These are phyloP conservation scores for Acanthococcus lagerstroemiae DNA, from an alignment of 2,888 invertebrate genomes.

Conservation along the genomic window DNA sequence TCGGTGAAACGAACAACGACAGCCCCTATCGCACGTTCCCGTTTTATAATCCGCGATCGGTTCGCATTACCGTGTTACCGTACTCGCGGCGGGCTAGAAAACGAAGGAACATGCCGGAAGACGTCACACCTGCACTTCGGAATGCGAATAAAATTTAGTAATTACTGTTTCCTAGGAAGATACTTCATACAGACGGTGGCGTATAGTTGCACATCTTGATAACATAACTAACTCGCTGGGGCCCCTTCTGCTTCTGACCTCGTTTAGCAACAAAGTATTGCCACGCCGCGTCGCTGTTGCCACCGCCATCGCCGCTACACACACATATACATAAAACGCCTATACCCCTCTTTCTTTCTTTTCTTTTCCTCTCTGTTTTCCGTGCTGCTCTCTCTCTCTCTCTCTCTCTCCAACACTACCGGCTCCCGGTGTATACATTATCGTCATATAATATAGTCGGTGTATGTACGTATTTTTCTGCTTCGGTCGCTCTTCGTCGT, in stretches of 20 bases:
- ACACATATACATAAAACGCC: no score
- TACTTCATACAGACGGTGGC: slow-evolving; percentile 15
- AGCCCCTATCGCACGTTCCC: no score
- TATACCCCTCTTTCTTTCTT: background rate
- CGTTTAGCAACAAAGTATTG: slow-evolving; percentile 24
- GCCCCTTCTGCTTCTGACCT: slow-evolving; percentile 23
- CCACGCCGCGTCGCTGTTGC: slow-evolving; percentile 11
- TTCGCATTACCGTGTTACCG: no score
- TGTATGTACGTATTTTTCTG: no score
- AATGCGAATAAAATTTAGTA: slow-evolving; percentile 18
- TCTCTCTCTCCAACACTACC: background rate
- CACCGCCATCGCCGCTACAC: background rate
- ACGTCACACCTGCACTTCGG: slow-evolving; percentile 20
- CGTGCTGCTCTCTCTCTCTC: background rate
- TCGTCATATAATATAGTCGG: no score
- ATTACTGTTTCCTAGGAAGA: slow-evolving; percentile 17
- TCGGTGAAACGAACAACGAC: no score
- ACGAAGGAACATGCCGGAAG: slow-evolving; percentile 19
- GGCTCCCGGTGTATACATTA: background rate
- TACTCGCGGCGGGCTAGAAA: no score
- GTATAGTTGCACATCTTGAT: slow-evolving; percentile 23
- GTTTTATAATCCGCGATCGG: no score
- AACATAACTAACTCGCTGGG: background rate
- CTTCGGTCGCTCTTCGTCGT: no score
- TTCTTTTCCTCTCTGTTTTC: background rate